phyloP scores from a whole-genome alignment of 2,888 invertebrate genomes.

The Laothoe populi region DNA sequence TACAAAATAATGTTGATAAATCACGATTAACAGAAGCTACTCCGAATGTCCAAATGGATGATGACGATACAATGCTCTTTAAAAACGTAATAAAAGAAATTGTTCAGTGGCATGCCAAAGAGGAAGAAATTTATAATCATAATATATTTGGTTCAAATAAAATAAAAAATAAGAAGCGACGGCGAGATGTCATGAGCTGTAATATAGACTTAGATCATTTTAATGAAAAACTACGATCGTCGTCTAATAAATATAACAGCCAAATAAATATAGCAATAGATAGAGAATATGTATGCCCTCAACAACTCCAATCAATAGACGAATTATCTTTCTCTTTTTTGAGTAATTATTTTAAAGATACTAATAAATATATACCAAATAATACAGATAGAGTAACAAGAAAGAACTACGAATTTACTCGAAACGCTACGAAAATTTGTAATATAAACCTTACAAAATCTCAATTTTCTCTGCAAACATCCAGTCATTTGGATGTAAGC shows the following conservation, averaged over 20 bases:
- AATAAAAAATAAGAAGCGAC: constrained; percentile 17
- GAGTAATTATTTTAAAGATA: not conserved
- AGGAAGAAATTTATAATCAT: constrained; percentile 30
- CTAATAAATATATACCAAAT: not conserved
- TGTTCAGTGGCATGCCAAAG: constrained; percentile 43
- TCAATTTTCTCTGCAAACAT: not conserved
- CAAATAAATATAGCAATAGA: not conserved
- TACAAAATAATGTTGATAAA: not conserved
- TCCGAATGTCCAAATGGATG: constrained; percentile 33
- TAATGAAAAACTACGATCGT: not conserved
- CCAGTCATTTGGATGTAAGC: not conserved
- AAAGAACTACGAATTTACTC: not conserved
- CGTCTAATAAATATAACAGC: not conserved
- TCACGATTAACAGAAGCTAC: not conserved
- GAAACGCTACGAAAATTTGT: not conserved
- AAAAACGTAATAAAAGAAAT: constrained; percentile 62
- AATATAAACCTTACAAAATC: not conserved
- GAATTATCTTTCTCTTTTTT: constrained; percentile 16
- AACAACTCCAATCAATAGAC: not conserved
- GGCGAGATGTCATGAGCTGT: not conserved
- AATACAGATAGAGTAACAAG: not conserved
- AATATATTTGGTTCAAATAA: not conserved
- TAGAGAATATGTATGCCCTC: not conserved
- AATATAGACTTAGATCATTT: not conserved
- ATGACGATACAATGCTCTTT: constrained; percentile 48